Percentiles rank a stretch among this genome's conserved stretches.
Conservation (phyloP, 64 coral and sea anemone genomes). For the Montipora sp. region DNA sequence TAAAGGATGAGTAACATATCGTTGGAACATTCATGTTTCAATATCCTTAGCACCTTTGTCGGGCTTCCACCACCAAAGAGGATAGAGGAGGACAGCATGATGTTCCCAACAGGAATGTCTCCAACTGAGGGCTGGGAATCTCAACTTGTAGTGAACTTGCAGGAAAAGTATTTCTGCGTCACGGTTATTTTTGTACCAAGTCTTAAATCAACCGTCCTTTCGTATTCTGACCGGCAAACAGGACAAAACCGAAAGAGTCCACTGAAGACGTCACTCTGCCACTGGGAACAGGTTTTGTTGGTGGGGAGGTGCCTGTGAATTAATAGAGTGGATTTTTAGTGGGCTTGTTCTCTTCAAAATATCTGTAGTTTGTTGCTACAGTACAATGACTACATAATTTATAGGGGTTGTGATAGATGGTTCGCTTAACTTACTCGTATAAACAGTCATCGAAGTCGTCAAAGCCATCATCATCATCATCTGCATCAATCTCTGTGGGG, state of each 20-base stretch:
- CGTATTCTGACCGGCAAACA: not conserved
- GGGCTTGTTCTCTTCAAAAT: too few species aligned
- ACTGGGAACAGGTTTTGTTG: slow-evolving; percentile 32
- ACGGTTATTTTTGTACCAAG: slow-evolving; percentile 2
- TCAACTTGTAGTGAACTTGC: not conserved
- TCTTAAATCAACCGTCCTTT: not conserved
- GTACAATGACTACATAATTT: too few species aligned
- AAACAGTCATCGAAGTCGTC: not conserved
- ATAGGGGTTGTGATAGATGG: not conserved
- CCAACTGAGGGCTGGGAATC: slow-evolving; percentile 36
- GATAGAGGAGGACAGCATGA: slow-evolving; percentile 28
- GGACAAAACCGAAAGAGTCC: slow-evolving; percentile 22
- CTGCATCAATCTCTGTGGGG: not conserved
- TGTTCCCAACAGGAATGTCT: slow-evolving; percentile 30
- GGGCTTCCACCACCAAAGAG: slow-evolving; percentile 54
- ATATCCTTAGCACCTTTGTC: slow-evolving; percentile 33
- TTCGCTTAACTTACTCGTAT: not conserved
- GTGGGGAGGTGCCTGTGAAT: not conserved
- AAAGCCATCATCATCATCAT: not conserved
- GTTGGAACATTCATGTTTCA: slow-evolving; percentile 49
- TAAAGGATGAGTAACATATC: slow-evolving; percentile 44
- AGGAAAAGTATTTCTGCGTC: slow-evolving; percentile 21
- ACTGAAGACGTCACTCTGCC: slow-evolving; percentile 23
- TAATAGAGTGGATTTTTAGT: not conserved
- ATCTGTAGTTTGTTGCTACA: too few species aligned